These are phyloP conservation scores for Maconellicoccus hirsutus DNA, from an alignment of 1,140 invertebrate genomes.

Conservation along the genomic window DNA sequence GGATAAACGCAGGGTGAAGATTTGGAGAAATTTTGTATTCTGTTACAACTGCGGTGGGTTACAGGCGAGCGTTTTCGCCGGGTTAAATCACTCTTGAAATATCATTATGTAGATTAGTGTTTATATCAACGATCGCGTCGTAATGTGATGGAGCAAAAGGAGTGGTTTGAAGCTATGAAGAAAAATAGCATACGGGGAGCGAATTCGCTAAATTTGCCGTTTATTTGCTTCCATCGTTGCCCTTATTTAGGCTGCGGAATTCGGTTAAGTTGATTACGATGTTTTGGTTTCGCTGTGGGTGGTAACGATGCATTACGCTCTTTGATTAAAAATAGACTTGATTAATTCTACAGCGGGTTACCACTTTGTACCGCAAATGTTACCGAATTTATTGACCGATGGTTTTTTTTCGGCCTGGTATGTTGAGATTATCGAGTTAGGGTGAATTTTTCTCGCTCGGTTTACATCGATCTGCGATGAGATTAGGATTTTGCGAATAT, in stretches of 20 bases:
- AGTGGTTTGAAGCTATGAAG: slow-evolving; percentile 1
- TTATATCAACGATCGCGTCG: slow-evolving; percentile 5
- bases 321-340: slow-evolving; percentile 17
- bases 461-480: no score
- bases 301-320: not conserved
- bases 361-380: not conserved
- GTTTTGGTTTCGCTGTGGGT: slow-evolving; percentile 18
- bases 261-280: slow-evolving; percentile 16
- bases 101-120: slow-evolving; percentile 21
- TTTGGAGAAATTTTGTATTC: not conserved
- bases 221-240: not conserved
- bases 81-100: slow-evolving; percentile 19
- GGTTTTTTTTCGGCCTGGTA: not conserved
- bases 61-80: not conserved
- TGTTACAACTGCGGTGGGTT: not conserved
- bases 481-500: no score
- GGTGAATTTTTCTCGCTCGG: no score
- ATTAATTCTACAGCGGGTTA: slow-evolving; percentile 2
- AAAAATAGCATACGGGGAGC: not conserved
- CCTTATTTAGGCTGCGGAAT: not conserved
- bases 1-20: not conserved
- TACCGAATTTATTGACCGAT: slow-evolving; percentile 8
- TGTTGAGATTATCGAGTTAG: no score
- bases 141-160: not conserved
- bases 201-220: slow-evolving; percentile 3